Conservation (phyloP, 2,888 invertebrate species). For the Hemithea aestivaria region DNA sequence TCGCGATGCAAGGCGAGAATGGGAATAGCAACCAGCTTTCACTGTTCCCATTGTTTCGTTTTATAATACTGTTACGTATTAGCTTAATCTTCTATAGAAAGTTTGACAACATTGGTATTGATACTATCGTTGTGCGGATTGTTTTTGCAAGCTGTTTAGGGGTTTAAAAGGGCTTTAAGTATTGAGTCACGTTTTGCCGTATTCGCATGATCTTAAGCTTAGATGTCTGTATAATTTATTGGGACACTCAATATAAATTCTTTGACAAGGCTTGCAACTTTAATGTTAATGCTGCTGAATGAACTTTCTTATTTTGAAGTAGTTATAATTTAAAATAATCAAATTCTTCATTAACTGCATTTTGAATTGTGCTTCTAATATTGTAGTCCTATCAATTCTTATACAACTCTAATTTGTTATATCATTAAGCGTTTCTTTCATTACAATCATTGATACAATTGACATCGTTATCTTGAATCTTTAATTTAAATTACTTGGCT, state of each 20-base stretch:
- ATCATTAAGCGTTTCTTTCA: too few relatives aligned
- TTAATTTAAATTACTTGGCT: conserved; percentile 24
- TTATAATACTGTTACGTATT: conserved; percentile 54
- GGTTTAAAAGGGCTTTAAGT: conserved; percentile 2
- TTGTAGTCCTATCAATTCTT: too few relatives aligned
- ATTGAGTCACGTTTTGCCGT: conserved; percentile 4
- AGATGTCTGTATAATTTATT: too few relatives aligned
- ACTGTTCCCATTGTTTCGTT: conserved; percentile 53
- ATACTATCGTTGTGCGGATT: conserved; percentile 6
- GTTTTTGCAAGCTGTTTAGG: background rate
- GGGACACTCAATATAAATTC: too few relatives aligned
- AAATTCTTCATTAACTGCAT: too few relatives aligned
- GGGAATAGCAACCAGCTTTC: conserved; percentile 50
- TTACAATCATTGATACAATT: conserved; percentile 1
- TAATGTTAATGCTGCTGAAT: too few relatives aligned
- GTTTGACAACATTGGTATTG: conserved; percentile 44
- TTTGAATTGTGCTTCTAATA: too few relatives aligned
- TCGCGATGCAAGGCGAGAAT: conserved; percentile 29
- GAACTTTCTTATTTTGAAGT: too few relatives aligned
- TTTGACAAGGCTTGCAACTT: too few relatives aligned
- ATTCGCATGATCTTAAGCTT: background rate
- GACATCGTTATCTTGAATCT: conserved; percentile 20
- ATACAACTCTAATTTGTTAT: too few relatives aligned
- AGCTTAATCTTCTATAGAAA: conserved; percentile 57
- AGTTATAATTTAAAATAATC: too few relatives aligned